These are phyloP conservation scores for Meriones unguiculatus DNA, from an alignment of 2,113 vertebrate species.

Conservation along the genomic window DNA sequence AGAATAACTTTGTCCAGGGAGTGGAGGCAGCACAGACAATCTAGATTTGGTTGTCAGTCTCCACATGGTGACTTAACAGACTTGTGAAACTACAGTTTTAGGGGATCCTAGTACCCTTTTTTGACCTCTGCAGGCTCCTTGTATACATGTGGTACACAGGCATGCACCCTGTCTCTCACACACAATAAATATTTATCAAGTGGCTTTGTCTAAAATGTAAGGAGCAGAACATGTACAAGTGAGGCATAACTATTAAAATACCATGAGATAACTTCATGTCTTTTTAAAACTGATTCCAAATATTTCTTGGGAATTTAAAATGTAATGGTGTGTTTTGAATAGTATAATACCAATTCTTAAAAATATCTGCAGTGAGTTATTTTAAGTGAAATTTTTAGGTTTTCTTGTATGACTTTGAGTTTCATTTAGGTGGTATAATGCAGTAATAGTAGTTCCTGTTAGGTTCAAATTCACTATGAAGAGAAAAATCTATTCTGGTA, in stretches of 20 bases:
- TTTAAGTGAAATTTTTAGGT: constrained; percentile 42
- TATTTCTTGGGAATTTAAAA: constrained; percentile 40
- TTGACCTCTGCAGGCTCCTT: not conserved
- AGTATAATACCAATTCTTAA: constrained; percentile 42
- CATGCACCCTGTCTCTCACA: not conserved
- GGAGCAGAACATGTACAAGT: constrained; percentile 63
- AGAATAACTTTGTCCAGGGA: not conserved
- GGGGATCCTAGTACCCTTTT: not conserved
- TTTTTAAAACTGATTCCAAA: constrained; percentile 73
- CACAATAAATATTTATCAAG: not conserved
- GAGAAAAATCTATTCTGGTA: constrained; percentile 41
- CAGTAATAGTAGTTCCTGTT: constrained; percentile 29
- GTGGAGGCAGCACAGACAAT: not conserved
- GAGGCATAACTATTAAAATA: constrained; percentile 46
- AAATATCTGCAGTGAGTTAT: constrained; percentile 50
- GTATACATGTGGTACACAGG: not conserved
- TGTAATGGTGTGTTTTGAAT: constrained; percentile 55
- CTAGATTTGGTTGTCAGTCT: not conserved
- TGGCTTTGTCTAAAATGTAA: constrained; percentile 16
- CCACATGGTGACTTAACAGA: not conserved
- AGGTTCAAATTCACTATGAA: constrained; percentile 45
- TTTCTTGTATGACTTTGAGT: constrained; percentile 30
- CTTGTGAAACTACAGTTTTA: not conserved
- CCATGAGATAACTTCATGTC: constrained; percentile 29
- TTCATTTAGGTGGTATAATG: constrained; percentile 10